Evolutionary conservation across 2,888 invertebrate species (phyloP), one percentile per base, ranked within the genome.

Genomic region (Stenotaenia linearis): DNA sequence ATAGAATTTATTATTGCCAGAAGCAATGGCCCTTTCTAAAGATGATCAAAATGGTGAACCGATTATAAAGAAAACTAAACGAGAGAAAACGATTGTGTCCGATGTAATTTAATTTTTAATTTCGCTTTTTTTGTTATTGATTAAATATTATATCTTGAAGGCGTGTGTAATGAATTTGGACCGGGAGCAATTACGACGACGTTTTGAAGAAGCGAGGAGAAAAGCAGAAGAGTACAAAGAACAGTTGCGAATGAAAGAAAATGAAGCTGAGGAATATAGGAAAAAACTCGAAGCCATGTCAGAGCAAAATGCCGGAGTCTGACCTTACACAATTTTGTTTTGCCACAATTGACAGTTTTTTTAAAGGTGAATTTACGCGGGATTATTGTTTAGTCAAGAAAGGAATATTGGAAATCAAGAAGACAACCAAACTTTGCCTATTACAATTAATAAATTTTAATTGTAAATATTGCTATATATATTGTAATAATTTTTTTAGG

Each of bases 201-300:
- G 79, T 30, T 78, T 81, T 23, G 80, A 81, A 35, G 81, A 81
- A 75, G 80, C 80, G 21, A 75, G 79, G 56, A 40, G 80, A 21
- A 81, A 80, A 45, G 81, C 81, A 6, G 79, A 75, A 30, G 81
- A 80, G 61, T 81, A 78, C 75, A 76, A 81, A 69, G 77, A 80
- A 69, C 81, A 81, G 21, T 32, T 81, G 9, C 32, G 80, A 23
- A 79, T 79, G 69, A 81, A 79, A 45, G 80, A 80, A 79, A 74
- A 80, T 12, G 81, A 81, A 76, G 81, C 81, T 10, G 81, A 77
- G 30, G 80, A 81, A 61, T 80, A 80, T 40, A 80, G 81, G 21
- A 79, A 75, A 50, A 79, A 79, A 32, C 56, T 81, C 30, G 81
- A 80, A 61, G 81, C 80, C 12, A 76, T 80, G 37, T n/a, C 79